phyloP scores from a whole-genome alignment of 2,888 invertebrate genomes.

The Lochmaea crataegi region DNA sequence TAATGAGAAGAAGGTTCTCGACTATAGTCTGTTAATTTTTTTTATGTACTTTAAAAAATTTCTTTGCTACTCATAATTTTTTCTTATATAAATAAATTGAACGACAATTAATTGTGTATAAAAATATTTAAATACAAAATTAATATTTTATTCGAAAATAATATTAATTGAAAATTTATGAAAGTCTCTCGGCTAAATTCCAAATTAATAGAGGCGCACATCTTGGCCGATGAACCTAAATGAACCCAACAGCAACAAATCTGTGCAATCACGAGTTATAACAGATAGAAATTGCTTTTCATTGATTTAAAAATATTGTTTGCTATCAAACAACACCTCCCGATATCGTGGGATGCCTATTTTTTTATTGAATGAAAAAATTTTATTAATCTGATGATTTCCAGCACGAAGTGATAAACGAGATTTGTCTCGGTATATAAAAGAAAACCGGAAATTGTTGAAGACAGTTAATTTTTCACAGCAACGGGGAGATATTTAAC shows the following conservation, averaged over 20 bases:
- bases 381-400: conserved; percentile 12
- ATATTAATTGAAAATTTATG: neutral
- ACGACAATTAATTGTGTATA: too few relatives aligned
- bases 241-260: conserved; percentile 30
- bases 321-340: conserved; percentile 28
- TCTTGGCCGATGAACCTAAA: conserved; percentile 24
- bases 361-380: neutral
- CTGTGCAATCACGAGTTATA: conserved; percentile 32
- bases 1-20: neutral
- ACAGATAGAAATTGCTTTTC: conserved; percentile 29
- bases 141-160: too few relatives aligned
- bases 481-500: neutral
- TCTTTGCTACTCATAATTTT: too few relatives aligned
- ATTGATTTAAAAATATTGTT: conserved; percentile 23
- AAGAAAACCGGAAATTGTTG: too few relatives aligned
- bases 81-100: too few relatives aligned
- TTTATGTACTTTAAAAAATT: too few relatives aligned
- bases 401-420: conserved; percentile 12
- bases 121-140: too few relatives aligned
- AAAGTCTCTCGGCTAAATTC: neutral
- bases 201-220: conserved; percentile 11
- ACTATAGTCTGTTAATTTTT: neutral
- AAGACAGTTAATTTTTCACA: neutral
- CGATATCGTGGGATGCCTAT: neutral
- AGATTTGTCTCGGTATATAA: neutral